Evolutionary conservation across 2,888 invertebrate species (phyloP).

Genomic region (Chalcis sispes): DNA sequence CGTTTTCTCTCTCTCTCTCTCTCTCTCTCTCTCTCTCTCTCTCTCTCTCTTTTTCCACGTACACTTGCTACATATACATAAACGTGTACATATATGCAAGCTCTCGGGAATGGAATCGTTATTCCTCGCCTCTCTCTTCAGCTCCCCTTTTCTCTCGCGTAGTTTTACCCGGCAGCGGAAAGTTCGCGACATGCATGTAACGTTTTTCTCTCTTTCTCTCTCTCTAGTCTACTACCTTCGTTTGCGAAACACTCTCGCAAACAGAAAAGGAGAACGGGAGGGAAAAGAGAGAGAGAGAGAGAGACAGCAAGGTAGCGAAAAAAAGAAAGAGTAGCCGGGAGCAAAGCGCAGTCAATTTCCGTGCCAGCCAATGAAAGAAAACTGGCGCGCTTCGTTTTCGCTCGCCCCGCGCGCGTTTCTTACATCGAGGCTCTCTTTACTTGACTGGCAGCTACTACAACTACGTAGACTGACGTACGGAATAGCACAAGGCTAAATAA

Average conservation of each 20-base stretch:
- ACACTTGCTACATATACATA: not conserved
- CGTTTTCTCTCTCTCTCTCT: not conserved
- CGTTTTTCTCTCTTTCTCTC: slow-evolving; percentile 45
- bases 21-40: not conserved
- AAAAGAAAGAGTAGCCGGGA: slow-evolving; percentile 11
- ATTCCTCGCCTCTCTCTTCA: too few relatives aligned
- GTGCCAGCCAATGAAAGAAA: slow-evolving; percentile 61
- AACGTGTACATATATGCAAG: not conserved
- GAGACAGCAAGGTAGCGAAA: slow-evolving; percentile 14
- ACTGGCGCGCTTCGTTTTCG: slow-evolving; percentile 47
- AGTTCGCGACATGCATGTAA: slow-evolving; percentile 54
- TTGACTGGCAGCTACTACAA: slow-evolving; percentile 58
- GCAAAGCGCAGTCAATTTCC: slow-evolving; percentile 64
- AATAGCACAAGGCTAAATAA: slow-evolving; percentile 62
- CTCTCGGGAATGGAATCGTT: too few relatives aligned
- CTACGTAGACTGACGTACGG: slow-evolving; percentile 40
- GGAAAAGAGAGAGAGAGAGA: not conserved
- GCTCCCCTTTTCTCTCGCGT: not conserved
- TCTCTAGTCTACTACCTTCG: not conserved
- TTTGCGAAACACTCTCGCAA: not conserved
- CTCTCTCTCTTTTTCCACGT: not conserved
- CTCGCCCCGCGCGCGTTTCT: slow-evolving; percentile 56
- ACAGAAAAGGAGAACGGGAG: not conserved
- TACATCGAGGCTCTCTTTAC: slow-evolving; percentile 54
- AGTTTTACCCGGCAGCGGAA: not conserved